Conservation (phyloP, 2,113 vertebrate genomes). For the Prinia subflava region DNA sequence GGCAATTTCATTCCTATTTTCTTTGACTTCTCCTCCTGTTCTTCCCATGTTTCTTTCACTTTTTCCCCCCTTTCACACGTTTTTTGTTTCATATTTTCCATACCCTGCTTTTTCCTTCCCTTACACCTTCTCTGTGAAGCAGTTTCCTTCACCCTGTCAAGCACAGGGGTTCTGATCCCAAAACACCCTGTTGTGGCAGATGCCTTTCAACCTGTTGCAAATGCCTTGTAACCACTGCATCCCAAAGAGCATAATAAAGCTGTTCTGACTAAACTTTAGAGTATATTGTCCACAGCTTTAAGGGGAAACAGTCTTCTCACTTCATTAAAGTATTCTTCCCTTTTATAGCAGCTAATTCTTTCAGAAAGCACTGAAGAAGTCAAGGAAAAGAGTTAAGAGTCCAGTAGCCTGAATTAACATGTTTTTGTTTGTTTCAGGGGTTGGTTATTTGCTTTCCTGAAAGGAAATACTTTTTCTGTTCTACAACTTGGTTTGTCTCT, state of each 20-base stretch:
- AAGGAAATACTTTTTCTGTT: not conserved
- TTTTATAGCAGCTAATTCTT: not conserved
- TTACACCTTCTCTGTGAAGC: not conserved
- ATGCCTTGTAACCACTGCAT: not conserved
- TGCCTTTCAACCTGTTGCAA: not conserved
- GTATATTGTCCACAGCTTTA: not conserved
- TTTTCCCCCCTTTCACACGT: accelerated
- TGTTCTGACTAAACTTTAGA: not conserved
- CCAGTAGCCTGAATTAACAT: not conserved
- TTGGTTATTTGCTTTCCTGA: not conserved
- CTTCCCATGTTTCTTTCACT: not conserved
- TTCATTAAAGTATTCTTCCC: not conserved
- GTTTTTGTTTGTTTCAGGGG: accelerated
- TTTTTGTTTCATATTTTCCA: not conserved
- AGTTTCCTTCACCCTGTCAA: not conserved
- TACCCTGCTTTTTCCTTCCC: not conserved
- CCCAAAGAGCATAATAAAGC: not conserved
- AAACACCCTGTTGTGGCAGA: not conserved
- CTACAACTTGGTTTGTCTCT: not conserved
- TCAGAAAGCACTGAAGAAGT: not conserved
- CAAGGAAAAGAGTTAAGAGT: not conserved
- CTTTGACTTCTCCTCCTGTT: not conserved
- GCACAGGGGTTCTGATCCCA: not conserved
- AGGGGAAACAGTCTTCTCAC: not conserved
- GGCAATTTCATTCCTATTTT: not conserved